A percentile compares a stretch with the other conserved stretches of the same genome.
Conservation (phyloP, 2,888 invertebrate species). For the Gryllus longicercus region DNA sequence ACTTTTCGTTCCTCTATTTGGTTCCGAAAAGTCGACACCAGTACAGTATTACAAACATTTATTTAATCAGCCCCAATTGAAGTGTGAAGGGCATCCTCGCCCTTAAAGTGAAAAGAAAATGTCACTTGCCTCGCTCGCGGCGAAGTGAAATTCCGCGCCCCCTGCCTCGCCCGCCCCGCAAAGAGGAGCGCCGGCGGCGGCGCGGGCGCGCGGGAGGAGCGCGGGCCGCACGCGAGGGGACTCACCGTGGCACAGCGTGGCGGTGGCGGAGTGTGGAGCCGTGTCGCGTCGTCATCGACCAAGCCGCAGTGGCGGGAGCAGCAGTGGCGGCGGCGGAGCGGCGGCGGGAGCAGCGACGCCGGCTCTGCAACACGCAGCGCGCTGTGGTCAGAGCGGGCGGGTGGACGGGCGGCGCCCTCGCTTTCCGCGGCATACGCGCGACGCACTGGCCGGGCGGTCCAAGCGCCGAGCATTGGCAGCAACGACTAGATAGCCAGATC, state of each 20-base stretch:
- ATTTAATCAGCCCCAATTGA: too few relatives aligned
- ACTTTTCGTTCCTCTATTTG: too few relatives aligned
- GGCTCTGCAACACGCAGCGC: background rate
- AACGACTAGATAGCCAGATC: too few relatives aligned
- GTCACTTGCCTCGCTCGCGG: too few relatives aligned
- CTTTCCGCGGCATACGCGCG: too few relatives aligned
- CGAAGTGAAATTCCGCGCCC: too few relatives aligned
- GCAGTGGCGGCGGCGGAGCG: background rate
- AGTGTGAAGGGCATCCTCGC: too few relatives aligned
- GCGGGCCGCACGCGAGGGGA: background rate
- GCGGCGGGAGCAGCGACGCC: background rate
- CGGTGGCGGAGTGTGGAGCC: background rate
- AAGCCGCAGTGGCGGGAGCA: background rate
- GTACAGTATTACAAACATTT: too few relatives aligned
- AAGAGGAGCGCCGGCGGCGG: background rate
- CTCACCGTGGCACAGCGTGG: background rate
- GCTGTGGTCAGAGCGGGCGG: background rate
- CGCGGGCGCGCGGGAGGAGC: background rate
- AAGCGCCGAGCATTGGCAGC: too few relatives aligned
- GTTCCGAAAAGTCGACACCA: too few relatives aligned
- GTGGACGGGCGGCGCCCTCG: background rate
- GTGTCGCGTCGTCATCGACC: slow-evolving; percentile 10
- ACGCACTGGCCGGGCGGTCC: too few relatives aligned
- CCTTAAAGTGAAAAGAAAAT: too few relatives aligned
- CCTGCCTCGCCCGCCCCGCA: background rate